phyloP scores from a whole-genome alignment of 2,797 vertebrate species.

The Crypturellus tataupa region DNA sequence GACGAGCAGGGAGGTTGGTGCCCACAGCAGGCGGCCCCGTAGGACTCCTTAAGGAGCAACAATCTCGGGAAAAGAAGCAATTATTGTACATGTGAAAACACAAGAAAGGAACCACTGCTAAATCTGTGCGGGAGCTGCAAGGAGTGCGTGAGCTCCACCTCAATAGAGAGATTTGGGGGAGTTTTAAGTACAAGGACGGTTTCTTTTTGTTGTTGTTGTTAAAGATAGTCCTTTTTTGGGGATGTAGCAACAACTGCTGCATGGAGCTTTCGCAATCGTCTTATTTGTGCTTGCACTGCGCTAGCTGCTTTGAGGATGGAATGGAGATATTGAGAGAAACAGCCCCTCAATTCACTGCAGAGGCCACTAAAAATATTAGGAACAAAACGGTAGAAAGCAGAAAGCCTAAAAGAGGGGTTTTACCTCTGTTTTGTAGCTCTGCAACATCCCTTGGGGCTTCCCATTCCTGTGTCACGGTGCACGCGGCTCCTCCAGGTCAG shows the following conservation, averaged over 20 bases:
- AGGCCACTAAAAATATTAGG: background rate
- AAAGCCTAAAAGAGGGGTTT: background rate
- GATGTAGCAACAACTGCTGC: background rate
- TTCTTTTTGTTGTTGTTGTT: background rate
- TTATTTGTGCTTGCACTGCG: fast-evolving
- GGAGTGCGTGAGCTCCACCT: fast-evolving
- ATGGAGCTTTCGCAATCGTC: background rate
- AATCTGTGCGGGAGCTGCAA: fast-evolving
- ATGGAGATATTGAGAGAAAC: background rate
- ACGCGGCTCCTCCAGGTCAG: background rate
- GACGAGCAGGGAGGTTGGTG: constrained; percentile 9
- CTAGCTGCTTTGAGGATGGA: background rate
- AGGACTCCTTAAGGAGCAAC: constrained; percentile 1
- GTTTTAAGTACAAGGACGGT: background rate
- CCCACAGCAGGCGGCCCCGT: background rate
- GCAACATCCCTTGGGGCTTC: background rate
- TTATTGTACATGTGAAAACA: fast-evolving
- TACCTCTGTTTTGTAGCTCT: constrained; percentile 2
- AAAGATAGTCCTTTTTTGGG: background rate
- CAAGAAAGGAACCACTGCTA: background rate
- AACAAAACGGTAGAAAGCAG: background rate
- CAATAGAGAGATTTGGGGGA: fast-evolving
- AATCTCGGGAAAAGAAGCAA: background rate
- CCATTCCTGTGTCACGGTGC: fast-evolving
- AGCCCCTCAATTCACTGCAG: fast-evolving